Evolutionary conservation across 2,797 vertebrate species (phyloP).

Genomic region (Gymnothorax javanicus): DNA sequence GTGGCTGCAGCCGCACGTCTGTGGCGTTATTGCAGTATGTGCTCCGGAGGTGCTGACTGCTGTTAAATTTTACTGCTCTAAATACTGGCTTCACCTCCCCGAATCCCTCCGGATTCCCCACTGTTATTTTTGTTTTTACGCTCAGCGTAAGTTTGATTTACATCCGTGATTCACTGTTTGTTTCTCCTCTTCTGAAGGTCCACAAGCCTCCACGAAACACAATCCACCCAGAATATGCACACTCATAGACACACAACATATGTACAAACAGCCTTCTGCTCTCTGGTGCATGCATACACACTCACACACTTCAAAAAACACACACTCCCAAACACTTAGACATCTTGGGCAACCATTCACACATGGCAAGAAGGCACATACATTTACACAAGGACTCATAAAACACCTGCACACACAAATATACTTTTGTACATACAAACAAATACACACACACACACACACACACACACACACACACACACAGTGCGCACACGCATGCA

Average conservation of each 20-base stretch:
- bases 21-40: conserved; percentile 61
- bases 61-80: conserved; percentile 76
- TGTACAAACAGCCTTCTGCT: background rate
- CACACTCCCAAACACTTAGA: background rate
- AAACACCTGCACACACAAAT: conserved; percentile 14
- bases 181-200: conserved; percentile 20
- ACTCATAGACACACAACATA: conserved; percentile 46
- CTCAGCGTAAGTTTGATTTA: conserved; percentile 67
- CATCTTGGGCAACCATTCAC: background rate
- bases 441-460: conserved; percentile 14
- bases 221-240: conserved; percentile 36
- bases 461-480: conserved; percentile 1
- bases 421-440: background rate
- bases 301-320: background rate
- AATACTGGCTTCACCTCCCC: conserved; percentile 67
- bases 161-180: conserved; percentile 56
- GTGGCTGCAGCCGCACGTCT: conserved; percentile 68
- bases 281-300: background rate
- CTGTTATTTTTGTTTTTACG: conserved; percentile 56
- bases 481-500: background rate
- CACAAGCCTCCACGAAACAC: background rate
- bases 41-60: conserved; percentile 69
- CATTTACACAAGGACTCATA: conserved; percentile 46
- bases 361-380: conserved; percentile 22
- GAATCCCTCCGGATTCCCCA: conserved; percentile 57